Evolutionary conservation across 1,140 invertebrate species (phyloP), one percentile per base, ranked within the genome.

Genomic region (Cydia pomonella): DNA sequence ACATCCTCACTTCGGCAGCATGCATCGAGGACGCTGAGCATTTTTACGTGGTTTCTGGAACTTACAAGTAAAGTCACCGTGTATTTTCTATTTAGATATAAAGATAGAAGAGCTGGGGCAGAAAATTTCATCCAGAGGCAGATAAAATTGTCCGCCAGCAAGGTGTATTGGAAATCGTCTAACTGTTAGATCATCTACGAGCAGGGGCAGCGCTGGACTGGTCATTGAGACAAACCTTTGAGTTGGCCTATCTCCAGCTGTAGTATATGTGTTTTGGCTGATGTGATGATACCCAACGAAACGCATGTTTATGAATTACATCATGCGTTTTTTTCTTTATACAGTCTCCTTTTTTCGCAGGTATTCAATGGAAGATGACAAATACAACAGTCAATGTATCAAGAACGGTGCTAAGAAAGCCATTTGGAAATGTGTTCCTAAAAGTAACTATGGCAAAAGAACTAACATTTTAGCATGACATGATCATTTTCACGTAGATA

Each of bases 381-480:
- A 84, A 73, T 87, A 82, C 29, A 89, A 81, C 50, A 90, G 87
- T 76, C 80, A 80, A 2, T 92, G 90, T 72, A 90, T 92, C 6
- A 92, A 90, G 79, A 90, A 90, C 66, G 90, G 89, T 5, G 88
- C 87, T 1, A 91, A 91, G 72, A 91, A 87, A 82, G 89, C 88
- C 0, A 87, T 88, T 50, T 91, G 89, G 89, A 91, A 91, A 80
- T 91, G 89, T 74, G 79, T 91, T 12, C 89, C 89, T 9, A 91
- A 91, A 84, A 91, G 89, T 90, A 81, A 87, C 85, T 78, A 16
- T 47, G 44, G 4, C 44, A 16, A n/a, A 47, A 4, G 41, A n/a
- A 5, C 2, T 74, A 27, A 29, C 9, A 6, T 1, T 38, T 38
- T 38, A 38, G 33, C 33, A 38, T 38, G 33, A 9, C 33, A 38